Evolutionary conservation across 1,140 invertebrate genomes (phyloP).

Genomic region (Drosophila eugracilis): DNA sequence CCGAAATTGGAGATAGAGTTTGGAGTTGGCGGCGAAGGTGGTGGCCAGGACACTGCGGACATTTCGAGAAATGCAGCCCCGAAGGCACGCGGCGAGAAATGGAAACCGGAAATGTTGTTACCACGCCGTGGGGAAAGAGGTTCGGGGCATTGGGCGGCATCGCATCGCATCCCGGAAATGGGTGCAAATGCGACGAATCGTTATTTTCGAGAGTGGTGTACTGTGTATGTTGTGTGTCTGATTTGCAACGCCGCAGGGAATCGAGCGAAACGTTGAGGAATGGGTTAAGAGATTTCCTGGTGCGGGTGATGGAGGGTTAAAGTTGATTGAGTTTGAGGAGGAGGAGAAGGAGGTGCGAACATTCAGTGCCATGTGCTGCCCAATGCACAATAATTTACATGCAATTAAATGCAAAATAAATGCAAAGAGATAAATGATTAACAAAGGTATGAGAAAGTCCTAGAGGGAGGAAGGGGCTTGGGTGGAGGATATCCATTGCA

Average conservation of each 20-base stretch:
- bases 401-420: slow-evolving; percentile 71
- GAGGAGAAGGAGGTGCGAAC: slow-evolving; percentile 14
- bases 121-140: slow-evolving; percentile 1
- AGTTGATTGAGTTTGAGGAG: neutral
- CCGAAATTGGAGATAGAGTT: slow-evolving; percentile 4
- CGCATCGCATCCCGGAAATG: slow-evolving; percentile 57
- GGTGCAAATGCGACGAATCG: slow-evolving; percentile 72
- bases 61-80: slow-evolving; percentile 57
- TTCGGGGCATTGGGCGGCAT: neutral
- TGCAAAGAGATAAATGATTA: slow-evolving; percentile 52
- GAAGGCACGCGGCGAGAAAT: slow-evolving; percentile 70
- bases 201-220: slow-evolving; percentile 11
- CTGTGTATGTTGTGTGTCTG: slow-evolving; percentile 27
- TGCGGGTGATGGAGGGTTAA: neutral
- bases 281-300: neutral
- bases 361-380: slow-evolving; percentile 28
- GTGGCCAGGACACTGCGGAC: slow-evolving; percentile 55
- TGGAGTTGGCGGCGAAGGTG: slow-evolving; percentile 1
- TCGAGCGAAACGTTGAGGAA: slow-evolving; percentile 5
- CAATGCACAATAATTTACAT: slow-evolving; percentile 73
- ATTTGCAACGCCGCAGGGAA: slow-evolving; percentile 55
- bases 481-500: neutral
- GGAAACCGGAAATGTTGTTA: slow-evolving; percentile 81
- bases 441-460: neutral
- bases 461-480: neutral